phyloP scores from a whole-genome alignment of 2,888 invertebrate species.

The Lacanobia oleracea region DNA sequence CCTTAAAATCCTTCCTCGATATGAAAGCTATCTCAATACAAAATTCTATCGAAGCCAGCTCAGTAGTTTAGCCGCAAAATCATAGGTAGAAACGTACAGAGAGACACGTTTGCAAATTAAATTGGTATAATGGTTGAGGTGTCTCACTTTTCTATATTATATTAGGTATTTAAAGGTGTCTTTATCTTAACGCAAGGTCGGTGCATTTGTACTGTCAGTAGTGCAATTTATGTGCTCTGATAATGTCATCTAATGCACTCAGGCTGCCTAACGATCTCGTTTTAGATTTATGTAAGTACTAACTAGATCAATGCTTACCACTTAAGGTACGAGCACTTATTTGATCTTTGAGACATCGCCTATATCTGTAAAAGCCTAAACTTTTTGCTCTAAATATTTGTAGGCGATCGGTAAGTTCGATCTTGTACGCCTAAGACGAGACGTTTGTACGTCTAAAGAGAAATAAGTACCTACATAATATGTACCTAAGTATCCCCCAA shows the following conservation, averaged over 20 bases:
- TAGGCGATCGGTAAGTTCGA: too few species aligned
- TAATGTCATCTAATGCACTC: constrained; percentile 49
- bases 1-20: too few species aligned
- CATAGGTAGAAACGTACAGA: too few species aligned
- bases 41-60: neutral
- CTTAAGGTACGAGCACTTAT: constrained; percentile 10
- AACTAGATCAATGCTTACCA: constrained; percentile 46
- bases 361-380: neutral
- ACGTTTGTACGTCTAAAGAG: too few species aligned
- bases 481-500: too few species aligned
- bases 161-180: neutral
- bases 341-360: constrained; percentile 12
- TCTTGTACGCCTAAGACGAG: too few species aligned
- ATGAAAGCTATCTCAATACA: neutral
- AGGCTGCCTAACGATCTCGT: constrained; percentile 28
- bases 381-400: neutral
- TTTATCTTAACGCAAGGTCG: constrained; percentile 50
- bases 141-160: neutral
- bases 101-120: too few species aligned
- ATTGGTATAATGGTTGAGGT: neutral
- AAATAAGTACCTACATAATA: too few species aligned
- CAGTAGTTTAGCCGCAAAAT: neutral
- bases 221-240: constrained; percentile 49
- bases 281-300: constrained; percentile 17
- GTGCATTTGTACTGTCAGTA: constrained; percentile 51